These are phyloP conservation scores for Aleiodes sp. DNA, from an alignment of 1,140 invertebrate genomes.

Conservation along the genomic window DNA sequence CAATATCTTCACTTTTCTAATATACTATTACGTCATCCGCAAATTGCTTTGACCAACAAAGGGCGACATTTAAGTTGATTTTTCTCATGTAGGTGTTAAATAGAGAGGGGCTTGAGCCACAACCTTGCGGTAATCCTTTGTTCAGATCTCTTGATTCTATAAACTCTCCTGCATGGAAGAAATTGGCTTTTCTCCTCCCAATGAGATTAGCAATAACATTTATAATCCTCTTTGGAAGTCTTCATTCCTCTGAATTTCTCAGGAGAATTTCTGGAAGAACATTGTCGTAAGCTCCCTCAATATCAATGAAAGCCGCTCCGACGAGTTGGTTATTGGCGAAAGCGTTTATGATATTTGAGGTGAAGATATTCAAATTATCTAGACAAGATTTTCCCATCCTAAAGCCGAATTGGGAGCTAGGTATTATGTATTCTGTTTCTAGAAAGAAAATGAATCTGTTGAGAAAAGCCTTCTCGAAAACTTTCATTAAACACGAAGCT, in stretches of 20 bases:
- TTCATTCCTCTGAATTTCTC: background rate
- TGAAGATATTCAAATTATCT: background rate
- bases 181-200: background rate
- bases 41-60: too few relatives aligned
- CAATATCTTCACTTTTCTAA: background rate
- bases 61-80: too few relatives aligned
- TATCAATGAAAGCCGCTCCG: background rate
- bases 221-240: background rate
- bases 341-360: background rate
- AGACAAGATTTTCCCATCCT: background rate
- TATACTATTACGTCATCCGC: too few relatives aligned
- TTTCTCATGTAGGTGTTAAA: background rate
- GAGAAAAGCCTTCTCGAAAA: slow-evolving; percentile 37
- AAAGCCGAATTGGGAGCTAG: background rate
- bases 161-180: background rate
- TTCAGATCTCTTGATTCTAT: background rate
- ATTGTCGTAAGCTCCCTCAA: background rate
- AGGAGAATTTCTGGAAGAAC: background rate
- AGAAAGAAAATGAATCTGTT: slow-evolving; percentile 35
- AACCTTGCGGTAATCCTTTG: background rate
- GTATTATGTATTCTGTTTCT: slow-evolving; percentile 28
- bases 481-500: slow-evolving; percentile 31
- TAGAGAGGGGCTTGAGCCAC: background rate
- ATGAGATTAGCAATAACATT: background rate
- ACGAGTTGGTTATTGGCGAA: background rate